Conservation (phyloP, 2,113 vertebrate genomes). For the Ranitomeya variabilis region DNA sequence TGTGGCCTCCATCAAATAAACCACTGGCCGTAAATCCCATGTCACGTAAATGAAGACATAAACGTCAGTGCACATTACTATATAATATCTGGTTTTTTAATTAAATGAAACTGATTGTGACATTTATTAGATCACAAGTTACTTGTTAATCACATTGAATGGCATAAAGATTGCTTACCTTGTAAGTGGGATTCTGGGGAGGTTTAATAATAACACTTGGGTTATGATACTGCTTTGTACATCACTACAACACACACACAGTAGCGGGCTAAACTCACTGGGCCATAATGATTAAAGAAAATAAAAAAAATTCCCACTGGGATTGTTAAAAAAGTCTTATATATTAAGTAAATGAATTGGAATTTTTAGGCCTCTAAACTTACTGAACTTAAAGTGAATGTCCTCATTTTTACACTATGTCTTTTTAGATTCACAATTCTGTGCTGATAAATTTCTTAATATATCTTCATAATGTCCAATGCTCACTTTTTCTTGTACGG, state of each 20-base stretch:
- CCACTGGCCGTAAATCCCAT: conserved; percentile 81
- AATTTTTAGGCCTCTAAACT: not conserved
- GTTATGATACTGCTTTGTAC: conserved; percentile 62
- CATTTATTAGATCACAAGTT: conserved; percentile 87
- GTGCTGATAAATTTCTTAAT: not conserved
- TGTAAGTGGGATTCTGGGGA: conserved; percentile 73
- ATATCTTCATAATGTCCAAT: not conserved
- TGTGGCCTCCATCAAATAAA: conserved; percentile 88
- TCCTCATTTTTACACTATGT: not conserved
- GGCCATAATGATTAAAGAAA: conserved; percentile 25
- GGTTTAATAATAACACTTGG: conserved; percentile 69
- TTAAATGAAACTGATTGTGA: conserved; percentile 91
- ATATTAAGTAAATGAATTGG: not conserved
- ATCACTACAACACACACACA: not conserved
- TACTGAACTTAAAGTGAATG: not conserved
- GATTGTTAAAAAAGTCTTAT: conserved; percentile 1
- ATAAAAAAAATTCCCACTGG: conserved; percentile 23
- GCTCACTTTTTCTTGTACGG: not conserved
- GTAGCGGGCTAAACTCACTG: conserved; percentile 14
- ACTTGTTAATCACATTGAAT: conserved; percentile 81
- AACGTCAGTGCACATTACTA: conserved; percentile 87
- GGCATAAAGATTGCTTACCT: conserved; percentile 74
- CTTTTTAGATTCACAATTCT: not conserved
- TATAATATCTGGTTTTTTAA: conserved; percentile 97
- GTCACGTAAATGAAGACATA: conserved; percentile 81